Conservation (phyloP, 2,113 vertebrate species). For the Cyanoderma ruficeps region DNA sequence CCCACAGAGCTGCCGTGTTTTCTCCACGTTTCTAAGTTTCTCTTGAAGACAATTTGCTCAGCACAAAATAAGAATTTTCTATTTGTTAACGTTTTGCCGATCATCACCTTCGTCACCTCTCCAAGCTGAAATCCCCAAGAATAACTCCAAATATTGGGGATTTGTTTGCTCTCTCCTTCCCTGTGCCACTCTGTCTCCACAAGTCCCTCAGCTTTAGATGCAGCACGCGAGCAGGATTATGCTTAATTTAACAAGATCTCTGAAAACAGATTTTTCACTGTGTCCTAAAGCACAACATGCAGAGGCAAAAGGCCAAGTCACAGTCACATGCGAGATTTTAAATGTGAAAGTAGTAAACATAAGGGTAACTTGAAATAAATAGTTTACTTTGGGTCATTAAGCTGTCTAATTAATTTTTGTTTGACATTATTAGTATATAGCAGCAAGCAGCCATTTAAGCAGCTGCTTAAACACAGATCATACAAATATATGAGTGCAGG, state of each 20-base stretch:
- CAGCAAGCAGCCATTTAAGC: neutral
- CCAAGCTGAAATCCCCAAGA: neutral
- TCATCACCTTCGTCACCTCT: neutral
- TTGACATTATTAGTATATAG: constrained; percentile 7
- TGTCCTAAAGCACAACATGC: neutral
- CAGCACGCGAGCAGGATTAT: neutral
- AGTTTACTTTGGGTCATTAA: constrained; percentile 4
- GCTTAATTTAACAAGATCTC: neutral
- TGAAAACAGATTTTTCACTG: neutral
- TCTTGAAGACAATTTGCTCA: neutral
- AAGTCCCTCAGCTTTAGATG: neutral
- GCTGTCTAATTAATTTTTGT: constrained; percentile 11
- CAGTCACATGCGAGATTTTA: neutral
- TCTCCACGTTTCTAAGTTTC: neutral
- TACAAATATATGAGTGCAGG: neutral
- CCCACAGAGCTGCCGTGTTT: neutral
- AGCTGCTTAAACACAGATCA: constrained; percentile 24
- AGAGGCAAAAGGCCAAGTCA: constrained; percentile 5
- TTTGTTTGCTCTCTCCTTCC: fast-evolving
- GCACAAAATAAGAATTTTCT: neutral
- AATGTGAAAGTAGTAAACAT: constrained; percentile 25
- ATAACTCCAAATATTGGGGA: neutral
- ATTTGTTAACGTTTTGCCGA: neutral
- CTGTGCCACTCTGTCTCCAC: neutral
- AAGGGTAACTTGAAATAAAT: constrained; percentile 24